phyloP scores from a whole-genome alignment of 64 coral and sea anemone species.

The Hydrozoanthus tunicans region DNA sequence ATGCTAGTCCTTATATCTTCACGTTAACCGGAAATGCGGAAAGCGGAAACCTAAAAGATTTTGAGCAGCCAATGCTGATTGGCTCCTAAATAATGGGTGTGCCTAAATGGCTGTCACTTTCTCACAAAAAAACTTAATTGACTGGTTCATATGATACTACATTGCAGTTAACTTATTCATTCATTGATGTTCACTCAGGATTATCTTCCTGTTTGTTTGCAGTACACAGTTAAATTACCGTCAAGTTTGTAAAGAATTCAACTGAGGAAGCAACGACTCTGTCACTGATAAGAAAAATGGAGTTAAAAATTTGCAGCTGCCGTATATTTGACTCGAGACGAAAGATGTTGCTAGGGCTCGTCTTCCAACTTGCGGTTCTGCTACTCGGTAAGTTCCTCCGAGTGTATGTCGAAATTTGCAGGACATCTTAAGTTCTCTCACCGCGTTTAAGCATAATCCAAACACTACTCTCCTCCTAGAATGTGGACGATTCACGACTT shows the following conservation, averaged over 20 bases:
- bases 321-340: slow-evolving; percentile 4
- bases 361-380: not conserved
- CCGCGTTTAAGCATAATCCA: not conserved
- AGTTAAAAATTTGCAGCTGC: slow-evolving; percentile 13
- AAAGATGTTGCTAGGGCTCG: not conserved
- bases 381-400: not conserved
- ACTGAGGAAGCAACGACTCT: not conserved
- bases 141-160: not conserved
- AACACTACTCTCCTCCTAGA: not conserved
- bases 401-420: slow-evolving; percentile 26
- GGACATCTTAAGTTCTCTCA: not conserved
- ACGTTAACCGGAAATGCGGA: slow-evolving; percentile 17
- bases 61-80: slow-evolving; percentile 15
- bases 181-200: not conserved
- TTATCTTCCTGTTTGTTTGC: slow-evolving; percentile 28
- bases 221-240: not conserved
- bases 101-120: slow-evolving; percentile 36
- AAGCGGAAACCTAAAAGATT: slow-evolving; percentile 15
- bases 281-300: not conserved
- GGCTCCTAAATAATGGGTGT: slow-evolving; percentile 28
- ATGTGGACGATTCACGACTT: too few relatives aligned
- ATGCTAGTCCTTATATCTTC: too few relatives aligned
- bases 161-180: not conserved
- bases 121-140: not conserved
- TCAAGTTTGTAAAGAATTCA: not conserved